These are phyloP conservation scores for Pygoscelis adeliae DNA, from an alignment of 2,113 vertebrate genomes.

Conservation along the genomic window DNA sequence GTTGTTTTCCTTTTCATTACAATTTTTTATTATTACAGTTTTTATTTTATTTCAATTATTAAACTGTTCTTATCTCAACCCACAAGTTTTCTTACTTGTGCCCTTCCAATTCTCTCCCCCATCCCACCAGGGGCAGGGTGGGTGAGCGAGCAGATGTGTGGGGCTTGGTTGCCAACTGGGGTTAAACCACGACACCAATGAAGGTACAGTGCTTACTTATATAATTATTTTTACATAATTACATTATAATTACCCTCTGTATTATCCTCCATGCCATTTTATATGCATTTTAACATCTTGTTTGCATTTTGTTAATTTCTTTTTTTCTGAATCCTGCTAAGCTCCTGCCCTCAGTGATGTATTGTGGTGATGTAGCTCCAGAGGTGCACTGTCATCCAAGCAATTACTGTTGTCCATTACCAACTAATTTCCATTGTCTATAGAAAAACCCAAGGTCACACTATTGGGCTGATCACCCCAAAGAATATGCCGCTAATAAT, in stretches of 20 bases:
- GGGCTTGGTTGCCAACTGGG: no score
- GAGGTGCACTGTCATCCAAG: slow-evolving; percentile 41
- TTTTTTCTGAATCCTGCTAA: slow-evolving; percentile 6
- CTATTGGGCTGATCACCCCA: slow-evolving; percentile 24
- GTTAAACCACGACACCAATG: background rate
- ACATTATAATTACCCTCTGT: slow-evolving; percentile 28
- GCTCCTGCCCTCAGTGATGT: slow-evolving; percentile 6
- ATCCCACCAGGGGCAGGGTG: no score
- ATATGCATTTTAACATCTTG: slow-evolving; percentile 25
- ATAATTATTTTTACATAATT: slow-evolving; percentile 48
- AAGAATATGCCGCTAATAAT: slow-evolving; percentile 25
- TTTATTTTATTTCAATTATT: no score
- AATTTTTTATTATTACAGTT: no score
- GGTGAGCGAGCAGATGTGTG: no score
- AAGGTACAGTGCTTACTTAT: background rate
- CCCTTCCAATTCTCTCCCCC: no score
- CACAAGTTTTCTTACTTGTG: no score
- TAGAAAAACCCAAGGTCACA: slow-evolving; percentile 40
- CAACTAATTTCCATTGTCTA: slow-evolving; percentile 44
- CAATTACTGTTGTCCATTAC: slow-evolving; percentile 45
- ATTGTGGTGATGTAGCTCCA: slow-evolving; percentile 19
- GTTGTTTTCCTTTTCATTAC: no score
- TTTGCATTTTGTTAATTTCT: slow-evolving; percentile 11
- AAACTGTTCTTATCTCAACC: no score
- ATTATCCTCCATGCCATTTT: slow-evolving; percentile 15